A percentile compares a stretch with the other conserved stretches of the same genome.
Evolutionary conservation across 2,113 vertebrate genomes (phyloP).

Genomic region (Callionymus lyra): DNA sequence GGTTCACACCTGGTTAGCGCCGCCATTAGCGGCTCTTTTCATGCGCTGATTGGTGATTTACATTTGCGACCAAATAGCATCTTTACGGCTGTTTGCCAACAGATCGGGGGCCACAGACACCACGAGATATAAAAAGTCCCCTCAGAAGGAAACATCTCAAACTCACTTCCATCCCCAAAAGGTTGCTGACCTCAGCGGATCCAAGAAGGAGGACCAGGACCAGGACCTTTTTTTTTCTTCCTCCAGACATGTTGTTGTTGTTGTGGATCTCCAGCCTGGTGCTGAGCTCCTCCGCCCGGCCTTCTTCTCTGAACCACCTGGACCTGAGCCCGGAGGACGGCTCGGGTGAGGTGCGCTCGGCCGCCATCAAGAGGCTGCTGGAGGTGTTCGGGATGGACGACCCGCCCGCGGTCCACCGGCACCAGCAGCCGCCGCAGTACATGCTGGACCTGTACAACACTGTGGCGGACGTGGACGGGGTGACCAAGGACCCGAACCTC

Average conservation of each 20-base stretch:
- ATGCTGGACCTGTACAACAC: conserved; percentile 88
- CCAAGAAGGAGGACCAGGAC: too few species aligned
- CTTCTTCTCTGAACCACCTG: conserved; percentile 32
- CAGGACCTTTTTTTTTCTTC: too few species aligned
- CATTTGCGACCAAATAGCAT: conserved; percentile 72
- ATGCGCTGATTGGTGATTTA: conserved; percentile 75
- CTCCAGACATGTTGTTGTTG: conserved; percentile 39
- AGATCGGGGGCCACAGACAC: conserved; percentile 19
- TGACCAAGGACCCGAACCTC: conserved; percentile 77
- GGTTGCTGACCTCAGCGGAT: conserved; percentile 1
- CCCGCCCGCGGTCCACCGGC: conserved; percentile 57
- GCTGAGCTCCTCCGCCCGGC: conserved; percentile 39
- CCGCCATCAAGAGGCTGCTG: conserved; percentile 76
- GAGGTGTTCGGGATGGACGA: conserved; percentile 86
- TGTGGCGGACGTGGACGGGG: conserved; percentile 76
- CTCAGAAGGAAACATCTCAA: background rate
- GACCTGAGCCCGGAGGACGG: conserved; percentile 29
- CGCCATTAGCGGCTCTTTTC: conserved; percentile 74
- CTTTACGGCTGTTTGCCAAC: conserved; percentile 65
- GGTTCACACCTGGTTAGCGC: conserved; percentile 79
- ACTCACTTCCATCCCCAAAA: conserved; percentile 14
- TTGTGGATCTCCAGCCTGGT: conserved; percentile 17
- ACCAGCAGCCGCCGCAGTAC: conserved; percentile 80
- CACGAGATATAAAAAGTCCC: conserved; percentile 69
- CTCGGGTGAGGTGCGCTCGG: conserved; percentile 50